Percentiles rank a stretch among this genome's conserved stretches.
phyloP scores from a whole-genome alignment of 2,113 vertebrate species.

The Pitta sordida region DNA sequence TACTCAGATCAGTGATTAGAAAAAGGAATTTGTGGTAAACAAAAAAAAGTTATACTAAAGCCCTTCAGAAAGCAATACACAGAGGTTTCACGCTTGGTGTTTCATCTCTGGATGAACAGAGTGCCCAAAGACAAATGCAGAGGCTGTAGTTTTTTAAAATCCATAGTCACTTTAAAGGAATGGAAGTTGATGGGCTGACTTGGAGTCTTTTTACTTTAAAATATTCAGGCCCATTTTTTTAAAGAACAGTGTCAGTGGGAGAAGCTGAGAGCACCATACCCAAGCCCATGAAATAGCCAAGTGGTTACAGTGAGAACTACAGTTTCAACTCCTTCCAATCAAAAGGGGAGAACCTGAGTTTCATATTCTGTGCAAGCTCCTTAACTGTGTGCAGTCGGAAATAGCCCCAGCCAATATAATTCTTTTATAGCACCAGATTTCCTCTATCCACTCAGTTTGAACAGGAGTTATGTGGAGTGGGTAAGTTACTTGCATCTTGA shows the following conservation, averaged over 20 bases:
- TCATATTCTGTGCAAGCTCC: background rate
- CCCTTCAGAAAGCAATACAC: background rate
- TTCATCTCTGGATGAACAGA: background rate
- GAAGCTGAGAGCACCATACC: background rate
- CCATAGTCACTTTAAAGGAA: background rate
- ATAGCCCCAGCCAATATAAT: background rate
- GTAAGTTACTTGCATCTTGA: rapidly evolving
- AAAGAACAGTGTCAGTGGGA: background rate
- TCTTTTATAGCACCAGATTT: background rate
- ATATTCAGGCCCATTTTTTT: background rate
- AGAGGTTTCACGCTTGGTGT: background rate
- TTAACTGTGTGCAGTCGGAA: background rate
- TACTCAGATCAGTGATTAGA: background rate
- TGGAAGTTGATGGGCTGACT: background rate
- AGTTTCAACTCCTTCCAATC: rapidly evolving
- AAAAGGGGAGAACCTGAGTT: background rate
- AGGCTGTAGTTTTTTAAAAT: background rate
- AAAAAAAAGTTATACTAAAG: background rate
- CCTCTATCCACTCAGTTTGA: background rate
- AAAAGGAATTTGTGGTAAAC: background rate
- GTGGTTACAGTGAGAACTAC: background rate
- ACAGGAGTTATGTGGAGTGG: background rate
- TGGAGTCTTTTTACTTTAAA: background rate
- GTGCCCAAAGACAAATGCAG: background rate
- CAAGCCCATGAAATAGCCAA: background rate